Conservation (phyloP, 2,888 invertebrate species). For the Yponomeuta malinellus region DNA sequence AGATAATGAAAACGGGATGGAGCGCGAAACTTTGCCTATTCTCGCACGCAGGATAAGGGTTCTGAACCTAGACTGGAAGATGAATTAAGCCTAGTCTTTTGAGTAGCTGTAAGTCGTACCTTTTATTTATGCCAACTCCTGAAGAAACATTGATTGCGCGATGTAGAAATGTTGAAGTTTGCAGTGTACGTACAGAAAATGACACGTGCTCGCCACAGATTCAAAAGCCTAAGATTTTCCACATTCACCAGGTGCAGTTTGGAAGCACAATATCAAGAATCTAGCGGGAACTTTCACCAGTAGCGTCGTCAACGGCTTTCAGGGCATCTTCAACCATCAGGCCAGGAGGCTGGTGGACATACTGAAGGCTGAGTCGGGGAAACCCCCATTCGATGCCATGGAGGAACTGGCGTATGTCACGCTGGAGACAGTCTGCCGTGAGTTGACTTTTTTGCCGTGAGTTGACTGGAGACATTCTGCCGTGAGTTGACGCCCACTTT, state of each 20-base stretch:
- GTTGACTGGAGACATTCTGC: constrained; percentile 28
- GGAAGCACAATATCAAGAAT: constrained; percentile 53
- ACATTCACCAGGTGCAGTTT: constrained; percentile 33
- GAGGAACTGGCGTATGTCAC: constrained; percentile 42
- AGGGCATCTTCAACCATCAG: constrained; percentile 44
- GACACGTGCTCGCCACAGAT: neutral
- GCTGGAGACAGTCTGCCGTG: constrained; percentile 52
- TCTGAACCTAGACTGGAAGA: no score
- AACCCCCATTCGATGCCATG: constrained; percentile 40
- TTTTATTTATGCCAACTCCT: no score
- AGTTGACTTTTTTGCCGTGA: constrained; percentile 24
- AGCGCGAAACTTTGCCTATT: no score
- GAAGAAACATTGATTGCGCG: no score
- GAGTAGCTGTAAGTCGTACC: no score
- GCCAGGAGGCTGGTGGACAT: constrained; percentile 33
- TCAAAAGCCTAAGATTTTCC: neutral
- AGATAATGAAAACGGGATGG: no score
- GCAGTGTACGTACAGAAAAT: no score
- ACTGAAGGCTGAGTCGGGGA: constrained; percentile 33
- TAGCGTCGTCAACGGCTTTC: constrained; percentile 41
- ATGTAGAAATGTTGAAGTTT: no score
- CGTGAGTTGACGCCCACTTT: neutral
- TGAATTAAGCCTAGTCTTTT: no score
- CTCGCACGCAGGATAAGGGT: no score
- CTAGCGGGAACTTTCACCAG: constrained; percentile 44